Conservation (phyloP, 1,140 invertebrate species). For the Philopotamus ludificatus region DNA sequence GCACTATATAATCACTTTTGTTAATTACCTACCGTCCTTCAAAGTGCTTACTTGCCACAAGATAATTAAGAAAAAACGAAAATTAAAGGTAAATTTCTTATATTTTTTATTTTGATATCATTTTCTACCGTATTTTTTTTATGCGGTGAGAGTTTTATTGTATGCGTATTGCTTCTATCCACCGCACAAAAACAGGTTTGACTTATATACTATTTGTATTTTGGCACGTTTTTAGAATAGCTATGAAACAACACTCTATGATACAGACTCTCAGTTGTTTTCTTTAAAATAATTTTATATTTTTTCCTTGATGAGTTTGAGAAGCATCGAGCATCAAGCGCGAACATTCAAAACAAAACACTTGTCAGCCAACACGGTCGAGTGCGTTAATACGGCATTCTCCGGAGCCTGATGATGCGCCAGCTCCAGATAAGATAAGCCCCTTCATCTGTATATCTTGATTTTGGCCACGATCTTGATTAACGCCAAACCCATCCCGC, state of each 20-base stretch:
- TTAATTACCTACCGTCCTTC: too few relatives aligned
- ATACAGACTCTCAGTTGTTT: neutral
- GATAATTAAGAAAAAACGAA: too few relatives aligned
- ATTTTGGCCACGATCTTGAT: neutral
- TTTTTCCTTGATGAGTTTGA: neutral
- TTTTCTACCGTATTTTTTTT: too few relatives aligned
- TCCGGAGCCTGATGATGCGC: neutral
- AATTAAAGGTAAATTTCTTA: too few relatives aligned
- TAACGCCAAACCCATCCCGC: neutral
- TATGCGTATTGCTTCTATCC: too few relatives aligned
- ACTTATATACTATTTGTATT: too few relatives aligned
- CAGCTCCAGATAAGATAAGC: conserved; percentile 1
- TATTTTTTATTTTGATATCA: too few relatives aligned
- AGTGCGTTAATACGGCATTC: conserved; percentile 8
- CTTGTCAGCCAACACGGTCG: neutral
- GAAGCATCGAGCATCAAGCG: neutral
- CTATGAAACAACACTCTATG: neutral
- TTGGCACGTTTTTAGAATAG: neutral
- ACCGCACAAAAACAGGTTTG: too few relatives aligned
- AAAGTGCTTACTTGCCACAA: too few relatives aligned
- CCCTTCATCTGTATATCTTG: conserved; percentile 1
- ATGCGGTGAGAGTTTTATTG: too few relatives aligned
- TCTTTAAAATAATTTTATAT: neutral
- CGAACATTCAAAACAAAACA: neutral
- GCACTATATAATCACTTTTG: too few relatives aligned